phyloP scores from a whole-genome alignment of 2,113 vertebrate genomes.

The Aleadryas rufinucha region DNA sequence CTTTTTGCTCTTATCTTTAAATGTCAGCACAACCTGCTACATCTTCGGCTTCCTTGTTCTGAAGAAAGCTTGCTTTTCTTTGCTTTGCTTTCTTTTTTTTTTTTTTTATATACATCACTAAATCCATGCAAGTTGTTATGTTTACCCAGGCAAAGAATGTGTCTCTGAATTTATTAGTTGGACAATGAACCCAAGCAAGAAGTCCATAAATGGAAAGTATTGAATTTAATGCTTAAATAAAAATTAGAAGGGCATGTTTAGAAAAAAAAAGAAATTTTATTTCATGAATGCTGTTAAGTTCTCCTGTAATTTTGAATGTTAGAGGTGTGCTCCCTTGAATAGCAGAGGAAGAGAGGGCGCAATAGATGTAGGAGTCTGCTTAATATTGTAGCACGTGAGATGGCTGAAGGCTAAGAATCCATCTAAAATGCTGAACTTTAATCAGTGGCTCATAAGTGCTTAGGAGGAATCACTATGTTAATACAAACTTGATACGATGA shows the following conservation, averaged over 20 bases:
- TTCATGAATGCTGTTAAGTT: not conserved
- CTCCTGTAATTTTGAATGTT: not conserved
- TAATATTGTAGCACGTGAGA: not conserved
- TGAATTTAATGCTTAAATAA: not conserved
- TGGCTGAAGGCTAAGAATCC: slow-evolving; percentile 60
- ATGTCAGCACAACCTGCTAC: not conserved
- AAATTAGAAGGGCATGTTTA: not conserved
- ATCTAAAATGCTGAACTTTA: slow-evolving; percentile 14
- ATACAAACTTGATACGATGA: slow-evolving; percentile 40
- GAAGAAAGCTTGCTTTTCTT: not conserved
- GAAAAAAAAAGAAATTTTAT: not conserved
- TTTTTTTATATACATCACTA: not conserved
- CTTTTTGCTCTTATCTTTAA: not conserved
- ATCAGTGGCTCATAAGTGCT: slow-evolving; percentile 3
- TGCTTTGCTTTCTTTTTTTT: not conserved
- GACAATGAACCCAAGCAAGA: not conserved
- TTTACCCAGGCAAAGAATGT: not conserved
- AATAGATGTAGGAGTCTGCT: not conserved
- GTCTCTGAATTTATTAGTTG: not conserved
- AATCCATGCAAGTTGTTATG: not conserved
- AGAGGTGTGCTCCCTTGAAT: not conserved
- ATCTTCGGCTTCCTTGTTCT: not conserved
- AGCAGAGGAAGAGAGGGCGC: not conserved
- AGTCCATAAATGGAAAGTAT: slow-evolving; percentile 35
- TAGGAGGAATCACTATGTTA: slow-evolving; percentile 47